Evolutionary conservation across 2,888 invertebrate species (phyloP).

Genomic region (Myathropa florea): DNA sequence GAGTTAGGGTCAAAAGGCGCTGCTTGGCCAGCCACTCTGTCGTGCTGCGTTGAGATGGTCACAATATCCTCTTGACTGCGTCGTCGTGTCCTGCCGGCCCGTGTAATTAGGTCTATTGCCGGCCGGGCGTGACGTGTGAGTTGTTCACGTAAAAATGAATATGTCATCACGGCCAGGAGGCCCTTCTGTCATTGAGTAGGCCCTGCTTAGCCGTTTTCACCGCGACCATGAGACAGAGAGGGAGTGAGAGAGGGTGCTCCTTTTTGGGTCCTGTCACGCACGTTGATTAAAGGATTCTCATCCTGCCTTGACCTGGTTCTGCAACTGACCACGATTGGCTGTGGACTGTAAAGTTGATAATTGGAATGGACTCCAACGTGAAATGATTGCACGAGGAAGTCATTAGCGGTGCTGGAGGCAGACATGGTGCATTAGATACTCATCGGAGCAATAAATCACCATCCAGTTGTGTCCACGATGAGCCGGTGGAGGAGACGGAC

Average conservation of each 20-base stretch:
- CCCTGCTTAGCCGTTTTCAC: background rate
- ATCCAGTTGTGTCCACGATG: background rate
- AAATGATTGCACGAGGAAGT: background rate
- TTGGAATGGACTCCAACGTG: background rate
- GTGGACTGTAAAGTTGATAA: background rate
- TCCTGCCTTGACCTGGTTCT: background rate
- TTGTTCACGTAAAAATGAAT: slow-evolving; percentile 28
- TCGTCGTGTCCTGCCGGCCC: background rate
- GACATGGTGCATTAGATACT: background rate
- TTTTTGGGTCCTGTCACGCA: background rate
- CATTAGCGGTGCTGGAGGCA: background rate
- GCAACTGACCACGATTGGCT: background rate
- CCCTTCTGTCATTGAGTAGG: slow-evolving; percentile 16
- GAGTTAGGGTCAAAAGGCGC: slow-evolving; percentile 17
- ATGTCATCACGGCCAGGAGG: slow-evolving; percentile 11
- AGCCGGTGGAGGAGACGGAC: background rate
- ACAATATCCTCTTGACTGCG: background rate
- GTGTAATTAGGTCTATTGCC: slow-evolving; percentile 28
- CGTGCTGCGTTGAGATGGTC: background rate
- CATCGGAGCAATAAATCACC: background rate
- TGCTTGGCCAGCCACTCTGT: background rate
- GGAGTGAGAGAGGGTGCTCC: background rate
- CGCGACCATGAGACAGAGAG: too few species aligned
- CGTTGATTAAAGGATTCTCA: background rate
- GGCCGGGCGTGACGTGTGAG: background rate